Percentiles rank a stretch among this genome's conserved stretches.
phyloP scores from a whole-genome alignment of 2,797 vertebrate species.

The Dallia pectoralis region DNA sequence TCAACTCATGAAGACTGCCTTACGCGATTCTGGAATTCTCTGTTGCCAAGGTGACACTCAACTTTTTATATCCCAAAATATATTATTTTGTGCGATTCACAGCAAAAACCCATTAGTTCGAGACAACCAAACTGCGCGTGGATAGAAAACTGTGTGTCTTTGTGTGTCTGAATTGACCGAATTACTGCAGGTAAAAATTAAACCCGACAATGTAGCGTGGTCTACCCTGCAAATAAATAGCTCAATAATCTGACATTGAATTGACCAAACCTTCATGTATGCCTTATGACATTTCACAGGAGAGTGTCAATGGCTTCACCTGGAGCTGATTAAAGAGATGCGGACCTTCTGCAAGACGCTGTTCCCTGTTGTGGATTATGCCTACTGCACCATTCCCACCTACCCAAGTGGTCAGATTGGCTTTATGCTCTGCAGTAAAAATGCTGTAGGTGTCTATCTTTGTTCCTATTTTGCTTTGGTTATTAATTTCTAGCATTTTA shows the following conservation, averaged over 20 bases:
- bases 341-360: slow-evolving; percentile 92
- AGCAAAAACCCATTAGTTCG: background rate
- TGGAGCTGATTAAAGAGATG: slow-evolving; percentile 98
- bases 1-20: slow-evolving; percentile 93
- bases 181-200: too few relatives aligned
- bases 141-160: background rate
- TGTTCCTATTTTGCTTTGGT: background rate
- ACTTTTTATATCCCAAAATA: background rate
- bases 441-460: slow-evolving; percentile 76
- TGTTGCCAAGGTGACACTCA: slow-evolving; percentile 88
- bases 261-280: slow-evolving; percentile 20
- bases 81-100: background rate
- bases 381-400: slow-evolving; percentile 95
- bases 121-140: background rate
- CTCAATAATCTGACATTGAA: slow-evolving; percentile 12
- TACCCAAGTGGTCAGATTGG: slow-evolving; percentile 98
- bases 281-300: slow-evolving; percentile 65
- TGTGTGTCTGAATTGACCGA: too few relatives aligned
- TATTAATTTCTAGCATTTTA: background rate
- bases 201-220: too few relatives aligned
- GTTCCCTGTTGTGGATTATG: slow-evolving; percentile 94
- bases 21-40: slow-evolving; percentile 89
- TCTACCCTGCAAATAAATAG: too few relatives aligned
- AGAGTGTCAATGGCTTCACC: slow-evolving; percentile 98
- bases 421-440: slow-evolving; percentile 99